Evolutionary conservation across 1,140 invertebrate species (phyloP).

Genomic region (Leptinotarsa texana): DNA sequence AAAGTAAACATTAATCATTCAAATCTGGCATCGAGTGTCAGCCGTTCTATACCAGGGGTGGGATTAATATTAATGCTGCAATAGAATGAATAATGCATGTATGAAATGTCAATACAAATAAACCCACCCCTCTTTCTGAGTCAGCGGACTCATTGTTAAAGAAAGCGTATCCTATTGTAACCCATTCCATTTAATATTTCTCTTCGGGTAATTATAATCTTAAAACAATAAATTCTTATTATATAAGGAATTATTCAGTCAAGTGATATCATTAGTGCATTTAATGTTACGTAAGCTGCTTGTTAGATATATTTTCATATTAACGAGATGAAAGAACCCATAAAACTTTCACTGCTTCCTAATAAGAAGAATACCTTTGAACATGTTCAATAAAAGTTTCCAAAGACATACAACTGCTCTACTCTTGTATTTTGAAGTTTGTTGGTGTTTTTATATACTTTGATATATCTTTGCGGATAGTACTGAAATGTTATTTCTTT

Average conservation of each 20-base stretch:
- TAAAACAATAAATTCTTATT: slow-evolving; percentile 3
- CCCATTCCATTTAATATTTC: background rate
- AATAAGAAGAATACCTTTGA: background rate
- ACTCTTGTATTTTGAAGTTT: too few relatives aligned
- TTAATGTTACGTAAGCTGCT: slow-evolving; percentile 11
- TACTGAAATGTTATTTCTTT: too few relatives aligned
- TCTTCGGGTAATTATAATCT: background rate
- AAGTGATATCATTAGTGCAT: slow-evolving; percentile 7
- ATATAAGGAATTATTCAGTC: background rate
- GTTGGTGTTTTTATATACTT: too few relatives aligned
- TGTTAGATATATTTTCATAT: slow-evolving; percentile 15
- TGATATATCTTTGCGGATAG: too few relatives aligned
- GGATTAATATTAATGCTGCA: background rate
- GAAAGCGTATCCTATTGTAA: background rate
- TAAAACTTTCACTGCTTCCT: slow-evolving; percentile 18
- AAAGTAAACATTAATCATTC: slow-evolving; percentile 7
- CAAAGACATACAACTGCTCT: too few relatives aligned
- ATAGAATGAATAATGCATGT: slow-evolving; percentile 8
- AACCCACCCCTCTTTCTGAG: slow-evolving; percentile 4
- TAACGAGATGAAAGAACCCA: background rate
- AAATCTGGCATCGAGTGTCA: background rate
- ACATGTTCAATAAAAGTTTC: too few relatives aligned
- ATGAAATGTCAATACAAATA: slow-evolving; percentile 2
- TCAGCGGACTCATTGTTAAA: background rate
- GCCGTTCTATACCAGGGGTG: background rate